These are phyloP conservation scores for Deroptyus accipitrinus DNA, from an alignment of 2,113 vertebrate genomes.

Conservation along the genomic window DNA sequence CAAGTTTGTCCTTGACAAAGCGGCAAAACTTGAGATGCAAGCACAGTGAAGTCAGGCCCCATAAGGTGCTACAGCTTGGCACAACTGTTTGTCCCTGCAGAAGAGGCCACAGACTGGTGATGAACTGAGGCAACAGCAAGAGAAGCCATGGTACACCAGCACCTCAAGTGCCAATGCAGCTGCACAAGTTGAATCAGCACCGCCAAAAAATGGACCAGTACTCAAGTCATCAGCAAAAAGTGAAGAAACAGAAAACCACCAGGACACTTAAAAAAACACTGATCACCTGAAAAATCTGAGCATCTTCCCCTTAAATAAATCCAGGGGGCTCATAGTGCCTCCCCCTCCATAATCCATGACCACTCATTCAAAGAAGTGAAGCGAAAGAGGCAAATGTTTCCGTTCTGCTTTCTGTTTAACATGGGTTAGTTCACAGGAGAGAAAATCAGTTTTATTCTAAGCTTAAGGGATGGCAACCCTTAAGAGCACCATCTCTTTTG, in stretches of 20 bases:
- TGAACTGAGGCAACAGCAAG: neutral
- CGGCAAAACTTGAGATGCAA: neutral
- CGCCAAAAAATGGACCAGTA: neutral
- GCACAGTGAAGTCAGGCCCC: slow-evolving; percentile 23
- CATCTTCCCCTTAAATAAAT: neutral
- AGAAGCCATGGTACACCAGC: neutral
- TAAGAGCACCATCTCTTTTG: neutral
- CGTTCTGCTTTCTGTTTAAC: neutral
- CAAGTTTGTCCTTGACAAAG: neutral
- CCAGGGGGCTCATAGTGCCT: neutral
- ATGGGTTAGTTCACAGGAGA: neutral
- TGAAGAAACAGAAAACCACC: neutral
- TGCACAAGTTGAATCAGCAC: neutral
- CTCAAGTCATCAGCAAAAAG: neutral
- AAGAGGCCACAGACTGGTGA: neutral
- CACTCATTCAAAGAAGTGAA: neutral
- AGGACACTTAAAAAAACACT: neutral
- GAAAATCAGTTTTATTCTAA: neutral
- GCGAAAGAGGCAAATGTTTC: neutral
- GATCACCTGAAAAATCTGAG: neutral
- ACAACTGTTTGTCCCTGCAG: slow-evolving; percentile 10
- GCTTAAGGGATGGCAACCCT: neutral
- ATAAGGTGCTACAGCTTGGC: neutral
- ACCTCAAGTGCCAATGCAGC: neutral
- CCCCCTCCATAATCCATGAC: neutral